A percentile compares a stretch with the other conserved stretches of the same genome.
phyloP scores from a whole-genome alignment of 2,797 vertebrate genomes.

The Ispidina picta region DNA sequence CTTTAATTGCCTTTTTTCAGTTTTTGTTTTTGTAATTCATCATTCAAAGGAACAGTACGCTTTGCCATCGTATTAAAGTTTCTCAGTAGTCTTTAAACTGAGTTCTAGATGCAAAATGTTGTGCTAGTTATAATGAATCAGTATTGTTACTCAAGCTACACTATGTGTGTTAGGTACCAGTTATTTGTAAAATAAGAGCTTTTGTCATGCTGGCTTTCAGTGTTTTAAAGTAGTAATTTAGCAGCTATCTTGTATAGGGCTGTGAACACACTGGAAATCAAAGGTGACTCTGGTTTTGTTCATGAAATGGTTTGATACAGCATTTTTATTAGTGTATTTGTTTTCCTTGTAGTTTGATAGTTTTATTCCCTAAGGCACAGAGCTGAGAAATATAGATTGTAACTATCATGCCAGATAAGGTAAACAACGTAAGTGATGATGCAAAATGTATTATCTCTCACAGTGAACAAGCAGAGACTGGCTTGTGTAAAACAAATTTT shows the following conservation, averaged over 20 bases:
- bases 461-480: slow-evolving; percentile 1
- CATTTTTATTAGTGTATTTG: slow-evolving; percentile 16
- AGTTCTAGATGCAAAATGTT: slow-evolving; percentile 12
- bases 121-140: not conserved
- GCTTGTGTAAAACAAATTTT: slow-evolving; percentile 26
- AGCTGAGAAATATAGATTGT: slow-evolving; percentile 32
- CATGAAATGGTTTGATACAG: slow-evolving; percentile 1
- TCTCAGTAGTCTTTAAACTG: not conserved
- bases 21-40: slow-evolving; percentile 6
- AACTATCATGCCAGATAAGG: slow-evolving; percentile 17
- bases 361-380: not conserved
- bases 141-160: not conserved
- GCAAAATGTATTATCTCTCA: slow-evolving; percentile 37
- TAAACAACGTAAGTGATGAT: slow-evolving; percentile 47
- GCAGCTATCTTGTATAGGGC: not conserved
- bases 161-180: not conserved
- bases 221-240: slow-evolving; percentile 32
- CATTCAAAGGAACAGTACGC: not conserved
- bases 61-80: not conserved
- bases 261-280: slow-evolving; percentile 7
- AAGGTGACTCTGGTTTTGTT: slow-evolving; percentile 25
- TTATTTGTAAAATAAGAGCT: slow-evolving; percentile 36
- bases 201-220: not conserved
- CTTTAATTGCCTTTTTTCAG: slow-evolving; percentile 25
- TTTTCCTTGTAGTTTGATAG: slow-evolving; percentile 31